Conservation (phyloP, 1,140 invertebrate genomes). For the Globodera rostochiensis region DNA sequence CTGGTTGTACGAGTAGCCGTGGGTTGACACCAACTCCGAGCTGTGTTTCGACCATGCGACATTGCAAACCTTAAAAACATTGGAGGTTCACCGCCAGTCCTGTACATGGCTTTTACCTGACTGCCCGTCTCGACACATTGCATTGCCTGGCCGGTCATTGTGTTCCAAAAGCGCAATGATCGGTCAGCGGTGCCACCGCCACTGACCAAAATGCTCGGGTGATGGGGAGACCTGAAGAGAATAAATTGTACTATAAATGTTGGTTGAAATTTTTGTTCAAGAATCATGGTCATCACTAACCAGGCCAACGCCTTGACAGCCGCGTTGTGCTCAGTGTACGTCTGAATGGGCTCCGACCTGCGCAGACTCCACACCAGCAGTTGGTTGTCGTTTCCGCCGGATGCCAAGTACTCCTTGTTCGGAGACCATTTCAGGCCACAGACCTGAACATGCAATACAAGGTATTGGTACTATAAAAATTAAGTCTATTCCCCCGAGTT, state of each 20-base stretch:
- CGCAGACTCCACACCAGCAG: slow-evolving; percentile 96
- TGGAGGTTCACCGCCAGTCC: not conserved
- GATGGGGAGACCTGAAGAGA: slow-evolving; percentile 30
- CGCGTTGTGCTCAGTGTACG: slow-evolving; percentile 94
- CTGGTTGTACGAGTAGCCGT: slow-evolving; percentile 99
- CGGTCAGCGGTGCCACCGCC: slow-evolving; percentile 95
- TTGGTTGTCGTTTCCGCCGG: slow-evolving; percentile 97
- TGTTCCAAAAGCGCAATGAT: slow-evolving; percentile 99
- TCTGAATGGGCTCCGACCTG: slow-evolving; percentile 84
- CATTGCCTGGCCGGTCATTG: slow-evolving; percentile 96
- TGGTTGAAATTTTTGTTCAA: too few relatives aligned
- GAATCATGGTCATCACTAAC: slow-evolving; percentile 74
- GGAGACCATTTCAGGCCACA: slow-evolving; percentile 99
- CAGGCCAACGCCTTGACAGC: slow-evolving; percentile 99
- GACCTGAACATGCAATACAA: slow-evolving; percentile 67
- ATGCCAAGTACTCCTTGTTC: slow-evolving; percentile 95
- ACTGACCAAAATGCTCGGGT: slow-evolving; percentile 89
- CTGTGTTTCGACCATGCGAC: slow-evolving; percentile 84
- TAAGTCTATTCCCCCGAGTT: too few relatives aligned
- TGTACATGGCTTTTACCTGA: slow-evolving; percentile 67
- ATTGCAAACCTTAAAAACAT: slow-evolving; percentile 79
- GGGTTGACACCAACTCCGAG: slow-evolving; percentile 78
- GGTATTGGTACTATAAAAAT: not conserved
- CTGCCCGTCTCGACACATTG: slow-evolving; percentile 98
- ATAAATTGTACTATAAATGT: not conserved